phyloP scores from a whole-genome alignment of 2,113 vertebrate genomes.

The Dicaeum eximium region DNA sequence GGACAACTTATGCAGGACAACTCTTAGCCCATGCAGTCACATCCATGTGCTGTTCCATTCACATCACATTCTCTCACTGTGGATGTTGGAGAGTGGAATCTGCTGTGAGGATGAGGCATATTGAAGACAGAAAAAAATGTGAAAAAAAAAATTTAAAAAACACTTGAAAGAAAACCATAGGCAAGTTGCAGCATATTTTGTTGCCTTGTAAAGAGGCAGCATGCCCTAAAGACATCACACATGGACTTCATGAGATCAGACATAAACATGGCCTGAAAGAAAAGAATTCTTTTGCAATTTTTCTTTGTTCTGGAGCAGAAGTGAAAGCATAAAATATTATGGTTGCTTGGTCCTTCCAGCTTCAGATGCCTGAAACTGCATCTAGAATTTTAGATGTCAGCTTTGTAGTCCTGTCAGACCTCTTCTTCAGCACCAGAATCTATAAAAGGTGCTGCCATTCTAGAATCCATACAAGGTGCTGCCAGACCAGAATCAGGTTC shows the following conservation, averaged over 20 bases:
- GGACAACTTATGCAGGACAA: not conserved
- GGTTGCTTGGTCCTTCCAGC: not conserved
- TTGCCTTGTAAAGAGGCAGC: not conserved
- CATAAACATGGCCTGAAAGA: not conserved
- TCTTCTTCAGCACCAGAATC: not conserved
- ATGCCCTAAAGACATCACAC: not conserved
- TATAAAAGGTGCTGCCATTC: not conserved
- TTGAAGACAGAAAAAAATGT: not conserved
- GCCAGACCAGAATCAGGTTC: not conserved
- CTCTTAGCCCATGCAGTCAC: not conserved
- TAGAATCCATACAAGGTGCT: not conserved
- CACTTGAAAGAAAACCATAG: not conserved
- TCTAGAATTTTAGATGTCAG: not conserved
- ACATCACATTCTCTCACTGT: not conserved
- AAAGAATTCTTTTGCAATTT: not conserved
- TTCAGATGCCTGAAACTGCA: not conserved
- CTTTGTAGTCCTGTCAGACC: not conserved
- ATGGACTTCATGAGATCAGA: not conserved
- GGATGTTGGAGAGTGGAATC: not conserved
- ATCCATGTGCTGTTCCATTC: not conserved
- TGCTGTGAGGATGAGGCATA: not conserved
- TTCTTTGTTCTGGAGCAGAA: not conserved
- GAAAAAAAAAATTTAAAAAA: not conserved
- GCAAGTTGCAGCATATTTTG: not conserved
- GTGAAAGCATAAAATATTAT: not conserved